phyloP scores from a whole-genome alignment of 2,113 vertebrate species.

The Pachycephala philippinensis region DNA sequence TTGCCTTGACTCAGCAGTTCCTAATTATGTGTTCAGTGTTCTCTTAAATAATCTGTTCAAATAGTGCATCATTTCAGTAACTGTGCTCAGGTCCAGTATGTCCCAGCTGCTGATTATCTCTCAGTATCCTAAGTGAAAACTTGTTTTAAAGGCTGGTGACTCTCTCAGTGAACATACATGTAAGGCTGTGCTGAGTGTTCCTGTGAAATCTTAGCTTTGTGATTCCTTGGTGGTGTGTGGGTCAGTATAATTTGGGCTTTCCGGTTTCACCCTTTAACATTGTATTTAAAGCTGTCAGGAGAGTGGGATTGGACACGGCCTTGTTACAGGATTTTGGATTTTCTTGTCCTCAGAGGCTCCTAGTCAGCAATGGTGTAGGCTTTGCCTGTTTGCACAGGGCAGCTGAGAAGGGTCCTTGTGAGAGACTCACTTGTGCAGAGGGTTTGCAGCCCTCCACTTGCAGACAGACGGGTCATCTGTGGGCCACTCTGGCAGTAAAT shows the following conservation, averaged over 20 bases:
- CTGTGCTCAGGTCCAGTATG: neutral
- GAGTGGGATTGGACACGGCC: neutral
- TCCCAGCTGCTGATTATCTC: neutral
- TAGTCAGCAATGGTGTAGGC: neutral
- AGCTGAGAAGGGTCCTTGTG: neutral
- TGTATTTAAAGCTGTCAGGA: neutral
- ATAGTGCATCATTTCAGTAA: neutral
- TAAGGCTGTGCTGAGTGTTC: neutral
- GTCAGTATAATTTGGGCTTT: neutral
- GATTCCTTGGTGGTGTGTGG: neutral
- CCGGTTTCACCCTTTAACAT: neutral
- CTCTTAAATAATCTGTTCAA: neutral
- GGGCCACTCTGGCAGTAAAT: neutral
- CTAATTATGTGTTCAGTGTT: neutral
- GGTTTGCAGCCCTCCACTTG: neutral
- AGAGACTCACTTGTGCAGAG: accelerated
- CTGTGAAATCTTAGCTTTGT: neutral
- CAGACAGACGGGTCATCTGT: accelerated
- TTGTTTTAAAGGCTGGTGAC: neutral
- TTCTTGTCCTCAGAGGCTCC: neutral
- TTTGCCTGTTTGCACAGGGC: neutral
- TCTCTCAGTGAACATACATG: accelerated
- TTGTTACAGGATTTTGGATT: neutral
- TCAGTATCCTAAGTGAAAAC: neutral
- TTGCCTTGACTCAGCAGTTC: neutral